phyloP scores from a whole-genome alignment of 2,797 vertebrate species.

The Etheostoma nigrum region DNA sequence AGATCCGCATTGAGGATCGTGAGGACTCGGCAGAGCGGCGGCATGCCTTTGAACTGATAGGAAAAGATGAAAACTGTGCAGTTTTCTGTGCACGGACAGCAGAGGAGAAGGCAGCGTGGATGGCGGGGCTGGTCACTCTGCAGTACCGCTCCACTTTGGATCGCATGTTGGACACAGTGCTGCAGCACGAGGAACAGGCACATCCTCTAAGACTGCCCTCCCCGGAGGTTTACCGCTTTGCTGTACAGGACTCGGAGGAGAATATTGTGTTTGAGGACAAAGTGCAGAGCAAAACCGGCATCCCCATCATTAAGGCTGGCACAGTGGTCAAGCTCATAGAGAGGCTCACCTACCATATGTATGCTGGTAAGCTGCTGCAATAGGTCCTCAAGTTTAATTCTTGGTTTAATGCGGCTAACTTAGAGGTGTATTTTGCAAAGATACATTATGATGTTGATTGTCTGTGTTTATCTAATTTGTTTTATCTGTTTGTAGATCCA shows the following conservation, averaged over 20 bases:
- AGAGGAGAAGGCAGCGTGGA: constrained; percentile 96
- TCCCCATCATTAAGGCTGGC: constrained; percentile 97
- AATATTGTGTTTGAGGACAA: constrained; percentile 98
- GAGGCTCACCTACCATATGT: constrained; percentile 98
- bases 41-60: constrained; percentile 92
- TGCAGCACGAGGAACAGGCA: constrained; percentile 92
- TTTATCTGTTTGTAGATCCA: constrained; percentile 87
- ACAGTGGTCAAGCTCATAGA: constrained; percentile 98
- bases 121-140: constrained; percentile 95
- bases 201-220: constrained; percentile 93
- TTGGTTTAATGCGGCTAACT: not conserved
- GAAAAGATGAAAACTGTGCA: constrained; percentile 91
- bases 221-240: constrained; percentile 91
- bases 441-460: not conserved
- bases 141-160: constrained; percentile 97
- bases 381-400: too few species aligned
- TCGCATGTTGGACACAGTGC: constrained; percentile 93
- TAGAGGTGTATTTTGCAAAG: not conserved
- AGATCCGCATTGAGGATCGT: constrained; percentile 91
- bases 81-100: constrained; percentile 92
- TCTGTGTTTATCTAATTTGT: constrained; percentile 2
- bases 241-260: constrained; percentile 94
- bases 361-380: constrained; percentile 89
- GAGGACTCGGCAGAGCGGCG: constrained; percentile 90
- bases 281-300: constrained; percentile 94